Evolutionary conservation across 2,888 invertebrate genomes (phyloP), one percentile per base, ranked within the genome.

Genomic region (Diaphora mendica): DNA sequence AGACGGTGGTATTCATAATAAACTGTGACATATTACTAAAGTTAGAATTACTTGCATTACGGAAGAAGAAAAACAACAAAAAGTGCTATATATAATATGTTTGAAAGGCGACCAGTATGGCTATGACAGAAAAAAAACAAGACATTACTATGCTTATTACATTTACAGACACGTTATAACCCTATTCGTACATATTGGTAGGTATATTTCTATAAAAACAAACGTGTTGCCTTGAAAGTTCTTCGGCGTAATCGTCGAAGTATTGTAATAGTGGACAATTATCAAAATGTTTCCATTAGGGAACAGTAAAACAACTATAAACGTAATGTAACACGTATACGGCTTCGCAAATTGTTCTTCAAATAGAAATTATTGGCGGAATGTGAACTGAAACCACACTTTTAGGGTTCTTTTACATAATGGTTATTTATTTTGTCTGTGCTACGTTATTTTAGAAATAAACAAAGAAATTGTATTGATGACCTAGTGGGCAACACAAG

Each of bases 311-410:
- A 84, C 79, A 75, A 68, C 70, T 70, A 75, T 76, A 78, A 79
- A 77, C 68, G 72, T 78, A 79, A 86, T 69, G 69, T 64, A 67
- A 76, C 82, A 85, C 84, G 83, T 80, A 73, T 75, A 39, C 72
- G 79, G 80, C 77, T 80, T 81, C 79, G 76, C 81, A 85, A 87
- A 87, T 87, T 85, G 83, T 84, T 82, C 77, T 80, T 77, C 77
- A 77, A 82, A 87, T 84, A 85, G 81, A 87, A 87, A 80, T 72
- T 74, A 79, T 79, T 78, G 76, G 73, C 51, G 67, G 66, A 78
- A 79, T 84, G 78, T 78, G 83, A 74, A 74, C 9, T 70, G 70
- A 66, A 76, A 75, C 75, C 66, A 33, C 65, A 39, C 35, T 68
- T 74, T 82, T 74, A 71, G 51, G 39, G 70, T 11, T 64, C 70